Conservation (phyloP, 1,140 invertebrate species). For the Dryas iulia region DNA sequence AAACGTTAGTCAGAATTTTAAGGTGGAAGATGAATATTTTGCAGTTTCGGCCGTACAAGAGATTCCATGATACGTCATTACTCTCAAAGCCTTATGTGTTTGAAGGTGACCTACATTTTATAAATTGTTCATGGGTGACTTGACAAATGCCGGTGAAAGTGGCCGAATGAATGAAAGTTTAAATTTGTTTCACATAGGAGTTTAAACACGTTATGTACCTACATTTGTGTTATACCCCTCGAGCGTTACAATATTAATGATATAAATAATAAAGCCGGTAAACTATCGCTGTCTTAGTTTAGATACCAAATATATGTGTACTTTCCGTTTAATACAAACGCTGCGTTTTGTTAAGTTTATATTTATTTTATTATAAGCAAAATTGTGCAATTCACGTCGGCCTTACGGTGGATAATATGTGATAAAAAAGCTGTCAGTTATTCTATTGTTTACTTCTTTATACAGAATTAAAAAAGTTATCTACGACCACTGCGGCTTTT, state of each 20-base stretch:
- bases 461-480: too few species aligned
- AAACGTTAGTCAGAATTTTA: too few species aligned
- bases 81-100: constrained; percentile 21
- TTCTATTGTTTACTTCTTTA: too few species aligned
- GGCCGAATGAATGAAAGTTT: constrained; percentile 31
- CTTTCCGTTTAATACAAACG: too few species aligned
- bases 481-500: too few species aligned
- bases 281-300: too few species aligned
- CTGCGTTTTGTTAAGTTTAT: too few species aligned
- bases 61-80: constrained; percentile 14
- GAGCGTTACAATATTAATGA: neutral
- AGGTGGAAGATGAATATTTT: neutral
- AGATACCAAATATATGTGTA: too few species aligned
- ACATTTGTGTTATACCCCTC: neutral
- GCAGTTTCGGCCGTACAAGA: neutral
- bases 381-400: too few species aligned
- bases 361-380: too few species aligned
- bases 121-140: constrained; percentile 40
- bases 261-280: neutral
- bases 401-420: too few species aligned
- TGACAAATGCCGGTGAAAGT: constrained; percentile 40
- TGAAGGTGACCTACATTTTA: constrained; percentile 33
- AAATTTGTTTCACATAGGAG: constrained; percentile 25
- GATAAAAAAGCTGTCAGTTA: too few species aligned
- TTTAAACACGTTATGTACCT: neutral